Evolutionary conservation across 2,113 vertebrate species (phyloP).

Genomic region (Pseudonaja textilis): DNA sequence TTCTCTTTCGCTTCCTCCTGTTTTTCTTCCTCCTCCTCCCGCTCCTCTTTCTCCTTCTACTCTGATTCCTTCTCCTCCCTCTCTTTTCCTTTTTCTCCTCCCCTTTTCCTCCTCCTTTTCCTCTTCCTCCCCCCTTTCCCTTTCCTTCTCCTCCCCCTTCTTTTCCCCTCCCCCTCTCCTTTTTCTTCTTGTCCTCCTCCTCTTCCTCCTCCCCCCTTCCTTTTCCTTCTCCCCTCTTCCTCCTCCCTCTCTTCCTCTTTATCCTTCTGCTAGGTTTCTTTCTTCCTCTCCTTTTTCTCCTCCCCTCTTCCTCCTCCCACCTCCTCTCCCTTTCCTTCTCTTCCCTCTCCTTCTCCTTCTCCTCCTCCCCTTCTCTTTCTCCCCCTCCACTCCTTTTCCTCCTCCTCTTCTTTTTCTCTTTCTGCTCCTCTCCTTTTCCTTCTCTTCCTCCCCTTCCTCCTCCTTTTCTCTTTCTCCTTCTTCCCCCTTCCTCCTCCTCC

Average conservation of each 20-base stretch:
- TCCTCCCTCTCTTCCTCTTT: not conserved
- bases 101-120: not conserved
- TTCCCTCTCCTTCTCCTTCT: no score
- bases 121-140: not conserved
- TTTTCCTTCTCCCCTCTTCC: no score
- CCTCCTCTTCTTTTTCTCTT: not conserved
- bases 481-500: not conserved
- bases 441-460: not conserved
- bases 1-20: no score
- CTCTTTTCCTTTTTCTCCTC: no score
- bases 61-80: no score
- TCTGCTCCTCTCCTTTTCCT: not conserved
- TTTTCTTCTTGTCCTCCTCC: no score
- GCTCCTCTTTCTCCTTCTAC: no score
- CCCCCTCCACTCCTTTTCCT: fast-evolving
- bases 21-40: no score
- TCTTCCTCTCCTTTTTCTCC: not conserved
- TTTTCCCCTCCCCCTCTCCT: not conserved
- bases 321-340: fast-evolving
- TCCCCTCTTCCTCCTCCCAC: no score
- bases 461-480: fast-evolving
- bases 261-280: not conserved
- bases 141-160: not conserved
- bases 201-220: not conserved
- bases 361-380: not conserved